A percentile compares a stretch with the other conserved stretches of the same genome.
These are phyloP conservation scores for Epistrophella euchroma DNA, from an alignment of 2,888 invertebrate species.

Conservation along the genomic window DNA sequence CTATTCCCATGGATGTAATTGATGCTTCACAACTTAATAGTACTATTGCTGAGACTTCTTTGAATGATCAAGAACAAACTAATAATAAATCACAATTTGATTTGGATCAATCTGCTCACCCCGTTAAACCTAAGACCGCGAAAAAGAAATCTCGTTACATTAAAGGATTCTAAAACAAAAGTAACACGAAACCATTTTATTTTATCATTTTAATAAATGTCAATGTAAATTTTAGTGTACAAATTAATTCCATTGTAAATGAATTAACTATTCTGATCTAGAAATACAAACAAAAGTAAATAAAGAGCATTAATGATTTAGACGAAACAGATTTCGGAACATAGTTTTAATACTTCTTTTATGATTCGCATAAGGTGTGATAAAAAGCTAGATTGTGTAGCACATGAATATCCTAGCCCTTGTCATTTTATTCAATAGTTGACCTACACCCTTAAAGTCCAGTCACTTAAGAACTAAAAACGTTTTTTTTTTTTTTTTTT, in stretches of 20 bases:
- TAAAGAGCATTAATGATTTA: no score
- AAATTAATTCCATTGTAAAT: not conserved
- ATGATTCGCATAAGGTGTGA: no score
- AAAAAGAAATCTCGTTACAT: constrained; percentile 77
- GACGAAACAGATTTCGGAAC: no score
- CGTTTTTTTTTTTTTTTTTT: no score
- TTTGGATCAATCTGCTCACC: not conserved
- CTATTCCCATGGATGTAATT: constrained; percentile 35
- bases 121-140: constrained; percentile 40
- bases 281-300: not conserved
- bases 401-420: no score
- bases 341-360: no score
- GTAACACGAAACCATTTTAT: not conserved
- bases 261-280: not conserved
- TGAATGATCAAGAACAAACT: not conserved
- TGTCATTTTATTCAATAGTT: no score
- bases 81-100: not conserved
- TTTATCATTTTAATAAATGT: not conserved
- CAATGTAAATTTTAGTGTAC: not conserved
- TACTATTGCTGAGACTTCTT: not conserved
- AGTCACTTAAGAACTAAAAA: no score
- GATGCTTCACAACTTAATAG: not conserved
- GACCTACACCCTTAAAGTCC: no score
- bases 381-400: no score
- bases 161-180: constrained; percentile 77